Evolutionary conservation across 2,113 vertebrate species (phyloP).

Genomic region (Chloroceryle aenea): DNA sequence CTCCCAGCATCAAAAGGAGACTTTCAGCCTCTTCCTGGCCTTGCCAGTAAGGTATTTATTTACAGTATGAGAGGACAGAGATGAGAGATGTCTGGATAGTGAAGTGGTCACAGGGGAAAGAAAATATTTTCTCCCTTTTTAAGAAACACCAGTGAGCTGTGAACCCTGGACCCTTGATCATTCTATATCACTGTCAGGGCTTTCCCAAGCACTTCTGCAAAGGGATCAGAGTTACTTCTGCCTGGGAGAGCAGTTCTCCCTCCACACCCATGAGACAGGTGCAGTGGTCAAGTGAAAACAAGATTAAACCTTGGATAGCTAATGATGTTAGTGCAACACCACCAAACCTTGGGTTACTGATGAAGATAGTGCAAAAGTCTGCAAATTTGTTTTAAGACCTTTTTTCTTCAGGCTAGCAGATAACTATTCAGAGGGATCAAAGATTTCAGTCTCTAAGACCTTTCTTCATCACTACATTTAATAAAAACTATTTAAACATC

Average conservation of each 20-base stretch:
- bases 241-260: not conserved
- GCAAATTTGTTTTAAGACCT: not conserved
- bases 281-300: not conserved
- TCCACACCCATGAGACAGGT: rapidly evolving
- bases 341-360: not conserved
- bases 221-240: not conserved
- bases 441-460: not conserved
- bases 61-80: not conserved
- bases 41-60: not conserved
- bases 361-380: not conserved
- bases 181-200: not conserved
- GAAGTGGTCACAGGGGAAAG: not conserved
- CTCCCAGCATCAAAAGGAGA: not conserved
- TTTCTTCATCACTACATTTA: not conserved
- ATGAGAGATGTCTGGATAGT: not conserved
- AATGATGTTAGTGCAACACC: not conserved
- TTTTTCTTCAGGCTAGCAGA: not conserved
- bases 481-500: not conserved
- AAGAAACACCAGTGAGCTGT: not conserved
- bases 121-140: not conserved
- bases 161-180: not conserved
- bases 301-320: not conserved
- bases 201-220: not conserved
- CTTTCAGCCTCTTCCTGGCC: not conserved
- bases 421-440: not conserved